Evolutionary conservation across 2,113 vertebrate genomes (phyloP).

Genomic region (Coregonus clupeaformis): DNA sequence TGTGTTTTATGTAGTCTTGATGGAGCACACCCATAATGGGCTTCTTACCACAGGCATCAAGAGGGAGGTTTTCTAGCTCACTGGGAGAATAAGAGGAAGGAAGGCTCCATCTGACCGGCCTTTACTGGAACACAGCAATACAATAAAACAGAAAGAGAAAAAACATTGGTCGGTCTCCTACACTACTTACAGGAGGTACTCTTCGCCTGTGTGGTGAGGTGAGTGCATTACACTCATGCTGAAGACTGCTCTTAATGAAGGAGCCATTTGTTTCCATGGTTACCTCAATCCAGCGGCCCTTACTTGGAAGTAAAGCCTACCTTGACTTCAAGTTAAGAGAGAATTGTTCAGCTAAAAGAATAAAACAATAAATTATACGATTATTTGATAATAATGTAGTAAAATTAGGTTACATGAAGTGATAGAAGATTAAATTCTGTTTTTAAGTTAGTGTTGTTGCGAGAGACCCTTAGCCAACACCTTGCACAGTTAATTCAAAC

Average conservation of each 20-base stretch:
- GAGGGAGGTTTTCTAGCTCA: slow-evolving; percentile 41
- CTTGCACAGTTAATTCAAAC: no score
- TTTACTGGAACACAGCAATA: slow-evolving; percentile 78
- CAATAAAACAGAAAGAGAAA: slow-evolving; percentile 63
- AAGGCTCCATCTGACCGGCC: slow-evolving; percentile 60
- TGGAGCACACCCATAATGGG: slow-evolving; percentile 68
- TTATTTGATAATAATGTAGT: no score
- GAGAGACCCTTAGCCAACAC: no score
- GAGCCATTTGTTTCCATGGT: slow-evolving; percentile 71
- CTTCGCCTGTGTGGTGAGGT: slow-evolving; percentile 71
- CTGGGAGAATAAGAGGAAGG: slow-evolving; percentile 51
- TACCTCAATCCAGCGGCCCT: slow-evolving; percentile 55
- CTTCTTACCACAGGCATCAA: slow-evolving; percentile 73
- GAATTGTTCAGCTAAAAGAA: background rate
- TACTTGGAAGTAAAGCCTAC: slow-evolving; percentile 26
- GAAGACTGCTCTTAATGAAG: slow-evolving; percentile 44
- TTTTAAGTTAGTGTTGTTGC: no score
- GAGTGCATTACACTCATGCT: slow-evolving; percentile 62
- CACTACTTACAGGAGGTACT: slow-evolving; percentile 69
- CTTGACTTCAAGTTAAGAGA: slow-evolving; percentile 5
- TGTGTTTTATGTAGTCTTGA: slow-evolving; percentile 63
- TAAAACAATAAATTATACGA: no score
- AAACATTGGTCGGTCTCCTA: slow-evolving; percentile 55
- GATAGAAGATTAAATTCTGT: no score
- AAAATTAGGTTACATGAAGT: no score